A percentile compares a stretch with the other conserved stretches of the same genome.
These are phyloP conservation scores for Rhyzopertha dominica DNA, from an alignment of 1,140 invertebrate species.

Conservation along the genomic window DNA sequence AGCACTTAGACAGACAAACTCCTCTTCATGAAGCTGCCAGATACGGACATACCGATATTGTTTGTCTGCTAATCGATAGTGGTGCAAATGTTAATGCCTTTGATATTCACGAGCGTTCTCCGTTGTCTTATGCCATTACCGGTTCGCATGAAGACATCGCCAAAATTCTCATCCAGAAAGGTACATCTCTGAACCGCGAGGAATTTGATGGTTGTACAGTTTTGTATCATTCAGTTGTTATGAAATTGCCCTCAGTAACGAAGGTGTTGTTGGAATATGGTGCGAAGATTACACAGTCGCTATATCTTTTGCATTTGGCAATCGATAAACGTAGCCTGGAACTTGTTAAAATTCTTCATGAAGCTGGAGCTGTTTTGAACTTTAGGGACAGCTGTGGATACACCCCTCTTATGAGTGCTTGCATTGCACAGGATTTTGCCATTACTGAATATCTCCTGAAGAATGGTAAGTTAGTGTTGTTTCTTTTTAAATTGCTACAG, in stretches of 20 bases:
- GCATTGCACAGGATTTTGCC: conserved; percentile 50
- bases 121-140: conserved; percentile 52
- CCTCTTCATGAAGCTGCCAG: conserved; percentile 88
- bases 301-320: conserved; percentile 54
- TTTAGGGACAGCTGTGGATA: conserved; percentile 51
- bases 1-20: conserved; percentile 70
- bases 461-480: conserved; percentile 43
- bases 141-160: conserved; percentile 48
- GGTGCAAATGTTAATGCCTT: conserved; percentile 54
- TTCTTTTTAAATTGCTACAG: too few relatives aligned
- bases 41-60: conserved; percentile 48
- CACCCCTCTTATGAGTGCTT: conserved; percentile 59
- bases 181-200: conserved; percentile 56
- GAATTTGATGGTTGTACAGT: conserved; percentile 39
- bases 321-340: conserved; percentile 48
- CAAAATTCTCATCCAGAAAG: conserved; percentile 47
- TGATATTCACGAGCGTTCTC: conserved; percentile 53
- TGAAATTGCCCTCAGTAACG: conserved; percentile 16
- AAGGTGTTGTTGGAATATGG: conserved; percentile 49
- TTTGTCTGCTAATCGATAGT: conserved; percentile 53
- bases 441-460: conserved; percentile 49
- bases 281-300: conserved; percentile 53
- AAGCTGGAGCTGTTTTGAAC: conserved; percentile 50
- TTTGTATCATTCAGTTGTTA: conserved; percentile 18
- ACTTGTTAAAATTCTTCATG: conserved; percentile 49